phyloP scores from a whole-genome alignment of 2,888 invertebrate species.

The Gymnoscelis rufifasciata region DNA sequence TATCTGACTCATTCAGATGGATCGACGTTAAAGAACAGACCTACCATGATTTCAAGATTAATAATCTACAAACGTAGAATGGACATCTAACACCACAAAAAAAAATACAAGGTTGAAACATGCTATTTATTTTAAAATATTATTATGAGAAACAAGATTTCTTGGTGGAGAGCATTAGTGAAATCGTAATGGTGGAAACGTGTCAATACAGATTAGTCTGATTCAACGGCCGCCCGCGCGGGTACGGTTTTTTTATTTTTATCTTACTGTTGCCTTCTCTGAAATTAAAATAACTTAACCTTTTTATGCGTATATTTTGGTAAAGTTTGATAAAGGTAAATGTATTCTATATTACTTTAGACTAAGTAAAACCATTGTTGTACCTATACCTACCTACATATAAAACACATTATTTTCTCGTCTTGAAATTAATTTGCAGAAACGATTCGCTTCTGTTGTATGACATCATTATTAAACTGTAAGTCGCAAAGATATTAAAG shows the following conservation, averaged over 20 bases:
- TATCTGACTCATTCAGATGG: slow-evolving; percentile 2
- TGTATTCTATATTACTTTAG: no score
- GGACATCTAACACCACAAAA: slow-evolving; percentile 34
- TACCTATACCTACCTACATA: no score
- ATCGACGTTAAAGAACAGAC: slow-evolving; percentile 3
- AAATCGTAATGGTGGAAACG: slow-evolving; percentile 73
- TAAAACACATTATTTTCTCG: no score
- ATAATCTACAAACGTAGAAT: slow-evolving; percentile 26
- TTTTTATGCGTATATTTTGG: no score
- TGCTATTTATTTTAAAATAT: slow-evolving; percentile 47
- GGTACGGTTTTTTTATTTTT: slow-evolving; percentile 32
- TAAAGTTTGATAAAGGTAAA: no score
- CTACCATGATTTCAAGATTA: slow-evolving; percentile 15
- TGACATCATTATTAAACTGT: not conserved
- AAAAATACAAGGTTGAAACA: slow-evolving; percentile 45
- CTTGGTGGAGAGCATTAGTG: slow-evolving; percentile 57
- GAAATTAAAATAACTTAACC: slow-evolving; percentile 7
- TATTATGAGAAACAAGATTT: slow-evolving; percentile 46
- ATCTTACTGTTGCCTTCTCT: slow-evolving; percentile 14
- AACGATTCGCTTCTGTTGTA: not conserved
- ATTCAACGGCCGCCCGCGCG: slow-evolving; percentile 41
- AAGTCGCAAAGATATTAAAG: not conserved
- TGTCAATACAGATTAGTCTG: slow-evolving; percentile 70
- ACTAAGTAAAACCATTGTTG: no score
- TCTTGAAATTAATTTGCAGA: no score